phyloP scores from a whole-genome alignment of 1,140 invertebrate genomes.

The Drosophila kepulauana region DNA sequence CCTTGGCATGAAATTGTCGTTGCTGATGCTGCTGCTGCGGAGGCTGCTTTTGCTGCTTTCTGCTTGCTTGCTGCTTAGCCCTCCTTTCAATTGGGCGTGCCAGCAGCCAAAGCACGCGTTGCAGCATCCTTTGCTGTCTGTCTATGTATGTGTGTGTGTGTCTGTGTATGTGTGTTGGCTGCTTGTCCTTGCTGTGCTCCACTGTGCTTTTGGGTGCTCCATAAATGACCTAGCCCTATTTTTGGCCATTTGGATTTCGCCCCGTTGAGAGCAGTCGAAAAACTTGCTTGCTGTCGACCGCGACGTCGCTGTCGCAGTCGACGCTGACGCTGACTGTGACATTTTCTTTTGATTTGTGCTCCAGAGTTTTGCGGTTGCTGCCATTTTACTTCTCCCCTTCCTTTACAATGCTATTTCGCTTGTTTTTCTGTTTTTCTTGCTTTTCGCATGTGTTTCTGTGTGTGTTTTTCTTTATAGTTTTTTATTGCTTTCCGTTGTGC shows the following conservation, averaged over 20 bases:
- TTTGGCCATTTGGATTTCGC: conserved; percentile 49
- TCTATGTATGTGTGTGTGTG: conserved; percentile 12
- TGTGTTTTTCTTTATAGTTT: conserved; percentile 4
- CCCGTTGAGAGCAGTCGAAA: conserved; percentile 38
- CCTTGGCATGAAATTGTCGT: conserved; percentile 51
- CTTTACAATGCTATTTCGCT: neutral
- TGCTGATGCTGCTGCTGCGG: conserved; percentile 18
- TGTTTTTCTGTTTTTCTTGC: neutral
- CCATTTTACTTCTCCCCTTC: neutral
- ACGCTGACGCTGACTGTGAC: conserved; percentile 14
- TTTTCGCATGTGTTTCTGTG: conserved; percentile 10
- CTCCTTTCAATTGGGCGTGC: conserved; percentile 59
- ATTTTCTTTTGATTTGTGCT: conserved; percentile 42
- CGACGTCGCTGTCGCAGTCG: conserved; percentile 34
- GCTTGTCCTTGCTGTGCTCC: conserved; percentile 33
- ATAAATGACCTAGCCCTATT: conserved; percentile 80
- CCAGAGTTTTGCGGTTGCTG: conserved; percentile 30
- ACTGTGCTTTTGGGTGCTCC: conserved; percentile 25
- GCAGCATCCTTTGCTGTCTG: conserved; percentile 41
- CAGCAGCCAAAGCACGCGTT: conserved; percentile 25
- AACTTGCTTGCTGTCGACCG: conserved; percentile 43
- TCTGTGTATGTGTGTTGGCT: conserved; percentile 14
- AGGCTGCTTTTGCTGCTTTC: conserved; percentile 23
- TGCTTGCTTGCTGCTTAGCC: conserved; percentile 24
- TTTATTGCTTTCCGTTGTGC: conserved; percentile 42